Evolutionary conservation across 2,888 invertebrate species (phyloP), one percentile per base, ranked within the genome.

Genomic region (Orthonychiurus folsomi): DNA sequence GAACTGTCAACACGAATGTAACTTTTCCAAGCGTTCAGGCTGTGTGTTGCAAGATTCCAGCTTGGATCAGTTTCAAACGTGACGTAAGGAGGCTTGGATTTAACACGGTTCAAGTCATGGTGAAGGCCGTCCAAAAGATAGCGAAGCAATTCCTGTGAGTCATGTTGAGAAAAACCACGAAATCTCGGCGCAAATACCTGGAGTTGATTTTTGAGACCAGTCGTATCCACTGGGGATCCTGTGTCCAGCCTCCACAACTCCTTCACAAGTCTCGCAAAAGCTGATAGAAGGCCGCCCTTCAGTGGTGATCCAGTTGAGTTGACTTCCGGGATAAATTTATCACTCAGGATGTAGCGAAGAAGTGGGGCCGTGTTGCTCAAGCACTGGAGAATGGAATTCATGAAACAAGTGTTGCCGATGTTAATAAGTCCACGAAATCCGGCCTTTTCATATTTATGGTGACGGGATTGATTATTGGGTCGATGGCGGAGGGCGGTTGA

Each of bases 321-420:
- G 12, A 27, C 28, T 12, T 55, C 25, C 25, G 21, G 2, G 3
- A 20, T 12, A 5, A 3, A 9, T 28, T 28, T 28, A 26, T 9
- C n/a, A 2, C 5, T 3, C 3, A 56, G 56, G 20, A 26, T 27
- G 28, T 20, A 28, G 3, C 27, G 12, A 3, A 27, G 26, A 21
- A 56, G 56, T 26, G 56, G 56, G 15, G 25, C 56, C 2, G 56
- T 56, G 28, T 56, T 56, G 12, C n/a, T 20, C 3, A 56, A 21
- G 20, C 56, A 56, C 20, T 56, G 56, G 21, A 56, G 56, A 9
- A 56, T 56, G 3, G 56, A 56, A 27, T 56, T 56, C 56, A 56
- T 56, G 56, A 27, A 56, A 21, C 56, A 56, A 56, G 56, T 56
- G 20, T 56, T 56, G 5, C 56, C 56, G 28, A 56, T 56, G 28